These are phyloP conservation scores for Paraplagusia blochii DNA, from an alignment of 2,113 vertebrate genomes.

Conservation along the genomic window DNA sequence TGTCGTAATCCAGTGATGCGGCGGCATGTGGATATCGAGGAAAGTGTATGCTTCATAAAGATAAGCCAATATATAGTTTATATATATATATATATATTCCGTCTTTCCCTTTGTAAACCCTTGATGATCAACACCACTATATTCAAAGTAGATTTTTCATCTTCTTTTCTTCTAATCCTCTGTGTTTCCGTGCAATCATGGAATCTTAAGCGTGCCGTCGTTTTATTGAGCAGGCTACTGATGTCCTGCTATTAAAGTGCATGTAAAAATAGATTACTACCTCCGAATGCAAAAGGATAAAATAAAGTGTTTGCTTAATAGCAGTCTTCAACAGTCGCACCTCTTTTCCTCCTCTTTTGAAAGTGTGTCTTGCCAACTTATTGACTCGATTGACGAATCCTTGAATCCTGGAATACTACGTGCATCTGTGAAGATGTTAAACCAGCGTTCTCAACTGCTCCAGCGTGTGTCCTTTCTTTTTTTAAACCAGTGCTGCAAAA, in stretches of 20 bases:
- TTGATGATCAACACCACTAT: constrained; percentile 29
- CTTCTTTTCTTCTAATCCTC: background rate
- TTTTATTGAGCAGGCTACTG: background rate
- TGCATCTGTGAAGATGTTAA: too few relatives aligned
- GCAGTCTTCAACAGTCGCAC: constrained; percentile 4
- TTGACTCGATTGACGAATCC: constrained; percentile 38
- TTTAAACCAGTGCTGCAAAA: background rate
- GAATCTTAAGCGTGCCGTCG: constrained; percentile 1
- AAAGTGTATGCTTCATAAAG: too few relatives aligned
- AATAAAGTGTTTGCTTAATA: constrained; percentile 12
- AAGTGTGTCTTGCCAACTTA: constrained; percentile 19
- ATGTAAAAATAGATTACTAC: background rate
- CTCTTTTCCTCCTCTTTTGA: constrained; percentile 29
- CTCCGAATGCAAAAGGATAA: background rate
- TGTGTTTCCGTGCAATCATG: constrained; percentile 3
- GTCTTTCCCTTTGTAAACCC: background rate
- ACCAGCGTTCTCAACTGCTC: background rate
- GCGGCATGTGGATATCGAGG: too few relatives aligned
- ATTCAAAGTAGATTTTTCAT: constrained; percentile 6
- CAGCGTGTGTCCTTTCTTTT: background rate
- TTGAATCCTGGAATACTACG: background rate
- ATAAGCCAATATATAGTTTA: too few relatives aligned
- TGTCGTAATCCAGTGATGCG: too few relatives aligned
- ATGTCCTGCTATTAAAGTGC: background rate
- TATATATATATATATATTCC: too few relatives aligned